phyloP scores from a whole-genome alignment of 2,888 invertebrate species.

The Sinohyriopsis cumingii region DNA sequence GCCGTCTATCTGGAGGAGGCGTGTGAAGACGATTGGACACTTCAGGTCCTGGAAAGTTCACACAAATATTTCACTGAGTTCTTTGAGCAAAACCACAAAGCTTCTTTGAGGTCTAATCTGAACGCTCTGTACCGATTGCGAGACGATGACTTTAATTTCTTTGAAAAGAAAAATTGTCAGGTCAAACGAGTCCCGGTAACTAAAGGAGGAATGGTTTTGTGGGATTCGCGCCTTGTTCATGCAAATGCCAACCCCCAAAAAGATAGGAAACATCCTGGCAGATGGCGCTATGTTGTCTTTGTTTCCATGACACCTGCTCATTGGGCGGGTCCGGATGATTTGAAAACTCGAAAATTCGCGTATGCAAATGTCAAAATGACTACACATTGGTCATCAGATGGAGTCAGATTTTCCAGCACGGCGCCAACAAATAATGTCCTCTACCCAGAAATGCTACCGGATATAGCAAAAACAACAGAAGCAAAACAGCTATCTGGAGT shows the following conservation, averaged over 20 bases:
- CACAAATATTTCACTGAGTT: slow-evolving; percentile 42
- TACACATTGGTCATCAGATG: slow-evolving; percentile 60
- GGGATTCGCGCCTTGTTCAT: slow-evolving; percentile 65
- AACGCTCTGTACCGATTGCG: slow-evolving; percentile 36
- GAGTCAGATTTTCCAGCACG: slow-evolving; percentile 33
- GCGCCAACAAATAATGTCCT: slow-evolving; percentile 6
- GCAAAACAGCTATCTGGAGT: slow-evolving; percentile 42
- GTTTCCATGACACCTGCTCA: slow-evolving; percentile 63
- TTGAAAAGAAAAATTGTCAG: slow-evolving; percentile 38
- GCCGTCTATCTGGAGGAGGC: slow-evolving; percentile 56
- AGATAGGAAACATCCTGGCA: slow-evolving; percentile 47
- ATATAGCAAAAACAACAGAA: slow-evolving; percentile 46
- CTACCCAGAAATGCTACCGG: slow-evolving; percentile 38
- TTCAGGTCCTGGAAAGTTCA: slow-evolving; percentile 50
- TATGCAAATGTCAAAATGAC: slow-evolving; percentile 47
- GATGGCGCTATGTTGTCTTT: slow-evolving; percentile 61
- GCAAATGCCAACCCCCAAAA: slow-evolving; percentile 57
- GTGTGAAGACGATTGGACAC: slow-evolving; percentile 48
- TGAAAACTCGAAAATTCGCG: slow-evolving; percentile 47
- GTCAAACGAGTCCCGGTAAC: slow-evolving; percentile 54
- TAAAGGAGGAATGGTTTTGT: slow-evolving; percentile 62
- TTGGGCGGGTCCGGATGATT: slow-evolving; percentile 53
- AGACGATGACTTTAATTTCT: slow-evolving; percentile 45
- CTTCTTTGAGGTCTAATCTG: slow-evolving; percentile 17
- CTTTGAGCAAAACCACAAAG: slow-evolving; percentile 28